Conservation (phyloP, 2,888 invertebrate genomes). For the Epistrophe grossulariae region DNA sequence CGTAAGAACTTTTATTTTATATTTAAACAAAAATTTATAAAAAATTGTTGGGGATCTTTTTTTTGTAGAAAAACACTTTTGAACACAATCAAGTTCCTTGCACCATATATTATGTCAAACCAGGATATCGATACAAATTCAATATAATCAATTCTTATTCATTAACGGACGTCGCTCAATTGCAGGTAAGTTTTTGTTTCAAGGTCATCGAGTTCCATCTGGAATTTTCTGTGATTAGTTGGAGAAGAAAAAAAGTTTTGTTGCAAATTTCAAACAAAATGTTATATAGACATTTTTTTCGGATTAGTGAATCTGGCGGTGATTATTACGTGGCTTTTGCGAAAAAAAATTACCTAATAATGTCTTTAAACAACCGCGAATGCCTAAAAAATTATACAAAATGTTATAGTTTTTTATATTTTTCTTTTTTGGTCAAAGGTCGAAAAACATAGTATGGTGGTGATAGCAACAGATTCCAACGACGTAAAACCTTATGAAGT, state of each 20-base stretch:
- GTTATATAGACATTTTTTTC: too few relatives aligned
- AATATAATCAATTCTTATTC: slow-evolving; percentile 81
- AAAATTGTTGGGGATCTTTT: not conserved
- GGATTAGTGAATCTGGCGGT: too few relatives aligned
- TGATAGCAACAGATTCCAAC: slow-evolving; percentile 81
- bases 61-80: slow-evolving; percentile 33
- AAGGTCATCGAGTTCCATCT: not conserved
- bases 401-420: too few relatives aligned
- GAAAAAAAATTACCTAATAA: too few relatives aligned
- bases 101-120: slow-evolving; percentile 77
- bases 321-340: too few relatives aligned
- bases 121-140: slow-evolving; percentile 81
- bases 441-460: slow-evolving; percentile 79
- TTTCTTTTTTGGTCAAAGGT: slow-evolving; percentile 78
- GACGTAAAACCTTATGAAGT: slow-evolving; percentile 78
- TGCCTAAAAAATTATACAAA: too few relatives aligned
- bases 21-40: not conserved
- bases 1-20: slow-evolving; percentile 49
- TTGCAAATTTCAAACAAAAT: too few relatives aligned
- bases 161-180: slow-evolving; percentile 80
- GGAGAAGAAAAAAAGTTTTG: too few relatives aligned
- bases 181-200: slow-evolving; percentile 77
- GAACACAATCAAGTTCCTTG: slow-evolving; percentile 76
- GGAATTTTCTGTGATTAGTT: not conserved
- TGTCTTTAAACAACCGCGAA: too few relatives aligned